These are phyloP conservation scores for Neoniphon sammara DNA, from an alignment of 2,797 vertebrate genomes.

Conservation along the genomic window DNA sequence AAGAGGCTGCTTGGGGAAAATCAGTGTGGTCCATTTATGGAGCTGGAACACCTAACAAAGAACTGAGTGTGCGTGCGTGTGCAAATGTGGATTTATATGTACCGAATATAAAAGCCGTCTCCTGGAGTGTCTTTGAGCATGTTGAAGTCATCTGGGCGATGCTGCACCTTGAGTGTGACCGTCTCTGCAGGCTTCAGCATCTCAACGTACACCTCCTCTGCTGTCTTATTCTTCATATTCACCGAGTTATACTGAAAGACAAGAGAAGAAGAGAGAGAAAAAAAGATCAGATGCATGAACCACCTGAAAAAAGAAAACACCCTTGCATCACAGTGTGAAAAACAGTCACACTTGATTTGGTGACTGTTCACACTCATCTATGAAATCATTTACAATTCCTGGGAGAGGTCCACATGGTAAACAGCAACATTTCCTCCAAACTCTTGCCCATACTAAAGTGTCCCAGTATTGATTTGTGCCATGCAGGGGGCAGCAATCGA, in stretches of 20 bases:
- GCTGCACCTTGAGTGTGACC: conserved; percentile 90
- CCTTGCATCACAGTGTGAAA: conserved; percentile 24
- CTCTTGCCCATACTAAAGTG: conserved; percentile 67
- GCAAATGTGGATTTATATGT: conserved; percentile 9
- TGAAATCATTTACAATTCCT: conserved; percentile 30
- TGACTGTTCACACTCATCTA: conserved; percentile 35
- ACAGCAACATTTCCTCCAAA: conserved; percentile 48
- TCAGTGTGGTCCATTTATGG: conserved; percentile 22
- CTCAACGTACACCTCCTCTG: conserved; percentile 96
- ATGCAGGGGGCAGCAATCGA: conserved; percentile 45
- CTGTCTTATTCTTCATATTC: conserved; percentile 91
- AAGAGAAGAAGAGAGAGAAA: not conserved
- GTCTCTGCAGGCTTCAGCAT: conserved; percentile 94
- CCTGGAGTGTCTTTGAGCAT: conserved; percentile 91
- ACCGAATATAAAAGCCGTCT: conserved; percentile 97
- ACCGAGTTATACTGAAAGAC: conserved; percentile 88
- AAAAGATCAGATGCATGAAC: not conserved
- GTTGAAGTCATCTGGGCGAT: conserved; percentile 90
- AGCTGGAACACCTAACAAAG: conserved; percentile 10
- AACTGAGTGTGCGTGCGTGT: conserved; percentile 7
- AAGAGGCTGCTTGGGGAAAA: conserved; percentile 48
- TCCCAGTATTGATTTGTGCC: conserved; percentile 69
- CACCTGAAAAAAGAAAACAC: not conserved
- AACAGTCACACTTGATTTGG: conserved; percentile 16
- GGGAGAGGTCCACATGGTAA: conserved; percentile 33